Base-by-base conservation (phyloP, 2,113 vertebrate genomes). In the Petrocephalus microphthalmus region DNA sequence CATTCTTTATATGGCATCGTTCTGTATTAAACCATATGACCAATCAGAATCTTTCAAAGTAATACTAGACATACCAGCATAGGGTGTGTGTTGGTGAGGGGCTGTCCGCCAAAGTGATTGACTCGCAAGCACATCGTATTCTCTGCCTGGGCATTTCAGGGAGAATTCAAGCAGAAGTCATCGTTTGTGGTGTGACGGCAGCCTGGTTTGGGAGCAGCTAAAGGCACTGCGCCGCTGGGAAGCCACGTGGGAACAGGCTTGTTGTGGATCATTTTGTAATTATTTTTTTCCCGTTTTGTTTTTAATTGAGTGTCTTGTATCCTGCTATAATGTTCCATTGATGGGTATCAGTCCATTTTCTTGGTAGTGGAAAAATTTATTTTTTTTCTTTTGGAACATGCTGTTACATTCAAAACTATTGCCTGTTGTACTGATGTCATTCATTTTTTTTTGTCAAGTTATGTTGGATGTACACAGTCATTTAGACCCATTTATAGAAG, bases 81-180 rank as follows among this genome's bases (percentile, higher is more conserved):
- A 25, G 29, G 29, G 67, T 29, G 29, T 37, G 29, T 17, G 7
- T 78, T 5, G 47, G 33, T 45, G 19, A 49, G 45, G 84, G 22
- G 29, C 52, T 15, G 8, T 53, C 49, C 17, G 17, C 45, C 56
- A 20, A 54, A 19, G n/a, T 10, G 25, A 20, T 51, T 67, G 54
- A 11, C 7, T 45, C 17, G 83, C n/a, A 49, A 51, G 54, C 13
- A 6, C 6, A 71, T 25, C 17, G 19, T 29, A 52, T 84, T 33
- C 11, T 88, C 0, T 93, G 10, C 91, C 81, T 92, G 7, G 90
- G 87, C 92, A 22, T 60, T 89, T 94, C 92, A 94, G 94, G 91
- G 89, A 49, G 95, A 95, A 33, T 96, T 95, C 92, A 95, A 91
- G 92, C 95, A 95, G 92, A 96, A 96, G 92, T 96, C 95, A 0